phyloP scores from a whole-genome alignment of 23 tunicate species.

The Botrylloides violaceus region DNA sequence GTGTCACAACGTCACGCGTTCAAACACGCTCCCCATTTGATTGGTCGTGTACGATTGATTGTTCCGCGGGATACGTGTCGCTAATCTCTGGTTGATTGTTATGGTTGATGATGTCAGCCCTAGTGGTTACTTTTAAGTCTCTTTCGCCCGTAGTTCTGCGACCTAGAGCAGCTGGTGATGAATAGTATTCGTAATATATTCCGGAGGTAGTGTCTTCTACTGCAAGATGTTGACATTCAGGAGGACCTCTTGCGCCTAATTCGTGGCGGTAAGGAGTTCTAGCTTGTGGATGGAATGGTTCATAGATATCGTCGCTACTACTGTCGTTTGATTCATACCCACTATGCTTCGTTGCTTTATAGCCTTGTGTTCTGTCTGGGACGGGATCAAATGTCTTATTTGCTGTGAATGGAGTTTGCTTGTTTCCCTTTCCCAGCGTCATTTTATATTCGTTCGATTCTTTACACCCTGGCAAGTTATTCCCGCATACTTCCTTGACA shows the following conservation, averaged over 20 bases:
- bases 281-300: constrained; percentile 5
- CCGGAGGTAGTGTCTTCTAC: constrained; percentile 17
- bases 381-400: background rate
- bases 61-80: background rate
- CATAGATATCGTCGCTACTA: constrained; percentile 16
- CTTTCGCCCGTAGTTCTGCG: background rate
- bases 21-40: no score
- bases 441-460: constrained; percentile 46
- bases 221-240: constrained; percentile 10
- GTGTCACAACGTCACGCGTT: no score
- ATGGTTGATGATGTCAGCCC: constrained; percentile 24
- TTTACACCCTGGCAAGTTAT: constrained; percentile 18
- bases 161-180: constrained; percentile 14
- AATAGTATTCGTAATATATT: constrained; percentile 18
- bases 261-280: background rate
- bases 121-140: background rate
- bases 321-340: background rate
- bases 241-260: constrained; percentile 2
- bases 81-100: background rate
- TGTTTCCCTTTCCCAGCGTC: constrained; percentile 29
- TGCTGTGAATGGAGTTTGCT: background rate
- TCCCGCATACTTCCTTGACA: constrained; percentile 50
- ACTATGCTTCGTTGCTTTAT: background rate
- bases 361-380: background rate
- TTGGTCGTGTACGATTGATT: no score